These are phyloP conservation scores for Vicugna pacos DNA, from an alignment of 2,113 vertebrate genomes.

Conservation along the genomic window DNA sequence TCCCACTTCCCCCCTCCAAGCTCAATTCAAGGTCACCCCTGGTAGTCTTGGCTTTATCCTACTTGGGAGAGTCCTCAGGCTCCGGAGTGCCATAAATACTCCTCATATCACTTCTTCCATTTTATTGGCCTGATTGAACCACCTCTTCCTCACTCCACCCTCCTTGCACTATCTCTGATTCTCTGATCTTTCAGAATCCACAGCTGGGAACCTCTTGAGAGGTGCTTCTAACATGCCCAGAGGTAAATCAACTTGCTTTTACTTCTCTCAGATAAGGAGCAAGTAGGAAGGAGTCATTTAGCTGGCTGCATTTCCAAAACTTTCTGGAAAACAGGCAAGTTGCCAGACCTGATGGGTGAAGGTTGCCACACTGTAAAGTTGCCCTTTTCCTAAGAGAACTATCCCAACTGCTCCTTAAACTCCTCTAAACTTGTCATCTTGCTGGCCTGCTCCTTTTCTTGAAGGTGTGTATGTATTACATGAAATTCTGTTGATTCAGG, in stretches of 20 bases:
- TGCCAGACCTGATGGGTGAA: not conserved
- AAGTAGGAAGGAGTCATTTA: not conserved
- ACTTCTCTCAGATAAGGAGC: not conserved
- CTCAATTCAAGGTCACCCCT: not conserved
- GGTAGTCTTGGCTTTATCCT: not conserved
- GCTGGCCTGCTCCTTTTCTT: not conserved
- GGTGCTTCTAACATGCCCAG: not conserved
- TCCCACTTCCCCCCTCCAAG: not conserved
- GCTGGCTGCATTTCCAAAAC: not conserved
- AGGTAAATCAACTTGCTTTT: not conserved
- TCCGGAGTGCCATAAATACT: slow-evolving; percentile 25
- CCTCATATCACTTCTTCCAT: not conserved
- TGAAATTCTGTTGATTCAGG: not conserved
- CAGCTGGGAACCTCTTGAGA: not conserved
- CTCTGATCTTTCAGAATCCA: not conserved
- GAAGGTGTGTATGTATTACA: not conserved
- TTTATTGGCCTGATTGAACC: not conserved
- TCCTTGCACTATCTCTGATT: not conserved
- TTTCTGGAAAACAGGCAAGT: slow-evolving; percentile 16
- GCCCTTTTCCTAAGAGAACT: not conserved
- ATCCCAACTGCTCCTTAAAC: not conserved
- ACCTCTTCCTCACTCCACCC: not conserved
- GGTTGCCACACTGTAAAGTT: not conserved
- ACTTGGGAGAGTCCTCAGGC: not conserved
- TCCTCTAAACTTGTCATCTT: not conserved